Evolutionary conservation across 2,888 invertebrate species (phyloP).

Genomic region (Heliconius ismenius): DNA sequence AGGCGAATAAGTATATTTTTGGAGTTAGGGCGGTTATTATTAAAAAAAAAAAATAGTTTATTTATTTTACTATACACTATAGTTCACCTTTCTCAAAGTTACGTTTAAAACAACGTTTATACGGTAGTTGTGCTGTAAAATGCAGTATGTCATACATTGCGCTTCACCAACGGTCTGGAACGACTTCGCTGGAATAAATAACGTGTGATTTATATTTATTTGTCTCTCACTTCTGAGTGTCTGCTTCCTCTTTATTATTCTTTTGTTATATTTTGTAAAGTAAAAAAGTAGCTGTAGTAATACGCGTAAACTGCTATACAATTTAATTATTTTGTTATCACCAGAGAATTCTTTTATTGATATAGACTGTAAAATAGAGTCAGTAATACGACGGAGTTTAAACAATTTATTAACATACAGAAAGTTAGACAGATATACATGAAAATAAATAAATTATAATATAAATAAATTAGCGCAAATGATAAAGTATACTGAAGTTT

Average conservation of each 20-base stretch:
- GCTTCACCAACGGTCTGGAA: conserved; percentile 46
- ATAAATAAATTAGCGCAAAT: no score
- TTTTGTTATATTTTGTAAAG: conserved; percentile 38
- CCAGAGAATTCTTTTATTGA: neutral
- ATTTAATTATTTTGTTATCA: neutral
- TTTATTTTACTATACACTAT: neutral
- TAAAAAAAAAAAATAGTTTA: no score
- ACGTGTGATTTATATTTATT: conserved; percentile 80
- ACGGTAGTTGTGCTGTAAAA: conserved; percentile 30
- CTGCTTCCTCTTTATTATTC: conserved; percentile 55
- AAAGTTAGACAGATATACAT: no score
- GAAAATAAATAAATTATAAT: no score
- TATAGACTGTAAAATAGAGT: no score
- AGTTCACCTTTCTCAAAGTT: conserved; percentile 20
- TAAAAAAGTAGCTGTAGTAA: neutral
- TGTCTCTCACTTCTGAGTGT: conserved; percentile 60
- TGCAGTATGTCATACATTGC: conserved; percentile 42
- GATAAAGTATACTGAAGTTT: no score
- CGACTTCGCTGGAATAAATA: conserved; percentile 71
- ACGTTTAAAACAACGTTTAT: conserved; percentile 10
- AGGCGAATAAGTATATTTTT: no score
- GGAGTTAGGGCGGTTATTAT: neutral
- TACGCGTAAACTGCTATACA: neutral
- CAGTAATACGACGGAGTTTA: no score
- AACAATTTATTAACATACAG: no score